Conservation (phyloP, 2,888 invertebrate genomes). For the Cephonodes hylas region DNA sequence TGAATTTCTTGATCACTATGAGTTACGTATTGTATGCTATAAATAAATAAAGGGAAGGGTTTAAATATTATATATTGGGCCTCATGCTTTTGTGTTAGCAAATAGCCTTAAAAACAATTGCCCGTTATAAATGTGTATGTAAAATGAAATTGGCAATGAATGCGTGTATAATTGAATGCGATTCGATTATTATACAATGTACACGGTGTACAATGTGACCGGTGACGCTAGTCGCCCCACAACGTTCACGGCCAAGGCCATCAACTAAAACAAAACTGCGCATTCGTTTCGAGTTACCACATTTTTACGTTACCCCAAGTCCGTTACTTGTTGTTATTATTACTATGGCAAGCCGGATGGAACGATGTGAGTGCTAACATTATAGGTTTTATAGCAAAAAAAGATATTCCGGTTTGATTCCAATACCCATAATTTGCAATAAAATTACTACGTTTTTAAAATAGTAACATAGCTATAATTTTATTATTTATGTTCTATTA, state of each 20-base stretch:
- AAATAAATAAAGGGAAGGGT: no score
- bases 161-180: conserved; percentile 65
- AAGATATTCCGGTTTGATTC: no score
- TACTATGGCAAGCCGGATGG: neutral
- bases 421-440: no score
- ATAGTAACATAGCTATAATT: neutral
- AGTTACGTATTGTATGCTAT: no score
- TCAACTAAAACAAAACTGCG: conserved; percentile 70
- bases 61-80: no score
- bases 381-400: no score
- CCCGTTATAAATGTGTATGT: neutral
- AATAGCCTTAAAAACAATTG: neutral
- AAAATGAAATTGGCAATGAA: conserved; percentile 38
- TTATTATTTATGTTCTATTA: neutral
- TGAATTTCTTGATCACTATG: no score
- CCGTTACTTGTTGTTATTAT: neutral
- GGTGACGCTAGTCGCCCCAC: conserved; percentile 70
- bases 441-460: no score
- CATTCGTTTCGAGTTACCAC: conserved; percentile 25
- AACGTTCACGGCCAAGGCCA: conserved; percentile 78
- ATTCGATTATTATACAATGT: conserved; percentile 68
- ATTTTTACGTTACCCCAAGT: neutral
- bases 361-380: neutral
- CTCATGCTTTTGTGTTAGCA: no score
- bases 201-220: conserved; percentile 68